These are phyloP conservation scores for Momotus momota DNA, from an alignment of 2,797 vertebrate species.

Conservation along the genomic window DNA sequence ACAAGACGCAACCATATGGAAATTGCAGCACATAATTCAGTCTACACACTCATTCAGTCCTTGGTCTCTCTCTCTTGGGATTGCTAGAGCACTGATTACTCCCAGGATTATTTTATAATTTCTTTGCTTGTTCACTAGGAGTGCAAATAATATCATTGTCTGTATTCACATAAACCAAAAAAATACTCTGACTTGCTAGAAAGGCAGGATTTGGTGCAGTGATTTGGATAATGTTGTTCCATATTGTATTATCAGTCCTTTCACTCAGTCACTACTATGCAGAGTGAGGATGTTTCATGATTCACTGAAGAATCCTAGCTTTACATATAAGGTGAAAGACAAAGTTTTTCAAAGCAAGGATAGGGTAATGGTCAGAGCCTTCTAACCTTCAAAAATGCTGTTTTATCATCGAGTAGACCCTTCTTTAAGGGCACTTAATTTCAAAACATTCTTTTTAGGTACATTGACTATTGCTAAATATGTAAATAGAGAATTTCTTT, in stretches of 20 bases:
- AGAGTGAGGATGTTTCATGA: background rate
- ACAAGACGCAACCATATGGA: background rate
- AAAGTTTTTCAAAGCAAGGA: background rate
- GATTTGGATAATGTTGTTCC: background rate
- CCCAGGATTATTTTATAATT: background rate
- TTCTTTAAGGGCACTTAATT: background rate
- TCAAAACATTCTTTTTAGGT: background rate
- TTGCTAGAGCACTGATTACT: background rate
- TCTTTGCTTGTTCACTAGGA: background rate
- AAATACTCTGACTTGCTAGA: rapidly evolving
- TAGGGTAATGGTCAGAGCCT: background rate
- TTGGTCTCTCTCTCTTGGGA: background rate
- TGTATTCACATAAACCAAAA: background rate
- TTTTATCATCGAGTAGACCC: background rate
- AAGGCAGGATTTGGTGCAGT: background rate
- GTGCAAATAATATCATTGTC: background rate
- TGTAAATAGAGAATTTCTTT: background rate
- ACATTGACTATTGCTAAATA: background rate
- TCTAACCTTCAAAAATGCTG: background rate
- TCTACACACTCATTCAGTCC: background rate
- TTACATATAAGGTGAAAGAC: background rate
- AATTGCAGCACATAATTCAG: background rate
- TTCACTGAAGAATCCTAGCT: background rate
- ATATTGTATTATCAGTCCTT: background rate
- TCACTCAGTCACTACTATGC: background rate